These are phyloP conservation scores for Drosophila kambysellisi DNA, from an alignment of 2,888 invertebrate genomes.

Conservation along the genomic window DNA sequence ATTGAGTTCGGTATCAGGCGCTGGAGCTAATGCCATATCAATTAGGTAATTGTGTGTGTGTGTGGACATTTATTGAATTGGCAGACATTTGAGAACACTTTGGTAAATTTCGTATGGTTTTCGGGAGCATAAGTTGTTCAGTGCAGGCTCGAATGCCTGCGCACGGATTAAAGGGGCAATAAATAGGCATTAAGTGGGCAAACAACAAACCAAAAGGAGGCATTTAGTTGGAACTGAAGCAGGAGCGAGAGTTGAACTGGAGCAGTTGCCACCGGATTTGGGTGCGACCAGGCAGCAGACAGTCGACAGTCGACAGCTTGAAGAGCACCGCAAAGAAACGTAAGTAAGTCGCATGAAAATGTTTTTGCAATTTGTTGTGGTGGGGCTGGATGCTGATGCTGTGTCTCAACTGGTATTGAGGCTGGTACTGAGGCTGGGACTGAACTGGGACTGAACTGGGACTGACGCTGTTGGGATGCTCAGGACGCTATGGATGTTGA, in stretches of 20 bases:
- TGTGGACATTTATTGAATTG: slow-evolving; percentile 31
- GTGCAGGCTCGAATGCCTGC: slow-evolving; percentile 41
- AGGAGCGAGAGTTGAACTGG: not conserved
- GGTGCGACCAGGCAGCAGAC: slow-evolving; percentile 23
- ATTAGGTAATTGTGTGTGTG: slow-evolving; percentile 64
- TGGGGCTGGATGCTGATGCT: slow-evolving; percentile 30
- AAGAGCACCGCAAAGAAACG: slow-evolving; percentile 69
- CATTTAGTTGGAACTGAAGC: slow-evolving; percentile 1
- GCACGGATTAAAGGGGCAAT: slow-evolving; percentile 73
- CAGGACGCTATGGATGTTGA: slow-evolving; percentile 6
- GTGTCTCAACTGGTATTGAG: slow-evolving; percentile 17
- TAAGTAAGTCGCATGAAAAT: slow-evolving; percentile 79
- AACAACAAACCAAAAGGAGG: slow-evolving; percentile 41
- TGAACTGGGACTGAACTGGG: slow-evolving; percentile 21
- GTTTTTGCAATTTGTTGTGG: slow-evolving; percentile 78
- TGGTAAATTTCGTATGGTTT: slow-evolving; percentile 10
- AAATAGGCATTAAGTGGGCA: slow-evolving; percentile 81
- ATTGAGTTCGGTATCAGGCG: slow-evolving; percentile 41
- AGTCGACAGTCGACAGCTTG: slow-evolving; percentile 36
- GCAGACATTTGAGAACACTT: not conserved
- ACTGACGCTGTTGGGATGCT: slow-evolving; percentile 10
- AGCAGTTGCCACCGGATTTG: slow-evolving; percentile 27
- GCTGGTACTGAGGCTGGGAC: slow-evolving; percentile 20
- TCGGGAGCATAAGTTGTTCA: slow-evolving; percentile 36
- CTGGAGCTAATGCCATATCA: slow-evolving; percentile 56